Base-by-base conservation (phyloP, 1,140 invertebrate species). In the Drosophila saltans region DNA sequence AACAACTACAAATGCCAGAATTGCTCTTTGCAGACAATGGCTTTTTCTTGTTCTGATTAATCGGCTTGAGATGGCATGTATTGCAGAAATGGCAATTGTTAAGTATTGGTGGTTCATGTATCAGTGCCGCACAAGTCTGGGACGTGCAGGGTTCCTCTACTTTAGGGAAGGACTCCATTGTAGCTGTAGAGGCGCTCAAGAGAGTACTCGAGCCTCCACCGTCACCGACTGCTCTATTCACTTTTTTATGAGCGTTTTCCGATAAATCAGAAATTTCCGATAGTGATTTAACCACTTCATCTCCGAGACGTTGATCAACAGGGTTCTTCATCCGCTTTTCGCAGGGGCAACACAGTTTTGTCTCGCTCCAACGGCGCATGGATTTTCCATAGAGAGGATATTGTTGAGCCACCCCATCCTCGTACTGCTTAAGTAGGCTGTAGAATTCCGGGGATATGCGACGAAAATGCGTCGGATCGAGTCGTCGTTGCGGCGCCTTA, bases 381-480 rank as follows among this genome's bases (percentile, higher is more conserved):
- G 86, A 63, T 11, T 69, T 58, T 1, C 88, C 88, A 30, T 91
- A 91, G 0, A 91, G 73, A 10, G 84, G 88, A 26, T 75, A 91
- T 8, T 58, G 62, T 36, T 72, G 43, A 59, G 30, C 73, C 67
- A 91, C 71, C 5, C 66, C 67, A 9, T 75, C 72, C 66, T 91
- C 88, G 68, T 91, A 77, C 52, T 57, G 28, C 36, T 79, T 65
- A n/a, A 91, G 71, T n/a, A 91, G 66, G 16, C 61, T 16, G 0
- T 75, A 84, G 56, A 91, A 91, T 28, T 91, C 83, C 0, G 88
- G 89, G 4, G 88, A 91, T 5, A 91, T 91, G 45, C 81, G 83
- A 1, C 76, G 75, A 21, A 73, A 91, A 58, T 55, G 58, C 1
- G 66, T 30, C 16, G 89, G 78, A 74, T 78, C 58, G 33, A 81